These are phyloP conservation scores for Hofmannophila pseudospretella DNA, from an alignment of 2,888 invertebrate genomes.

Conservation along the genomic window DNA sequence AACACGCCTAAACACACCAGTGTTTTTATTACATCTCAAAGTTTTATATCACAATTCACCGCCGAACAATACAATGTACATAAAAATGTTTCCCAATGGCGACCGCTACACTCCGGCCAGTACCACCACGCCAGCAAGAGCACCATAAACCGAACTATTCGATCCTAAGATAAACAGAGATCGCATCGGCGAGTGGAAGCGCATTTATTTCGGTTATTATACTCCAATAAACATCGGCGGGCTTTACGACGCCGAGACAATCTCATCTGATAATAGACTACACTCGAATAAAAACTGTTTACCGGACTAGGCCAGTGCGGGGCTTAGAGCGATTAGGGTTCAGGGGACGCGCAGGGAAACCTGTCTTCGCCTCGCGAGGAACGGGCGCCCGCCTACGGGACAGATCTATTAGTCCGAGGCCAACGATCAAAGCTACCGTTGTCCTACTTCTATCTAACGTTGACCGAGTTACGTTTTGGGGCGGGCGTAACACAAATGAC, in stretches of 20 bases:
- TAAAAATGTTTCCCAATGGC: neutral
- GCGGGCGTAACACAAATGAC: no score
- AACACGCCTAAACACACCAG: no score
- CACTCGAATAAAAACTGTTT: conserved; percentile 57
- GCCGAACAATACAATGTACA: neutral
- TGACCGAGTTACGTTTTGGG: no score
- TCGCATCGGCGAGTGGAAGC: conserved; percentile 59
- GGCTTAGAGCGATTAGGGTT: conserved; percentile 19
- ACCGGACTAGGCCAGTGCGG: conserved; percentile 35
- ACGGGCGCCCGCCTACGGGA: no score
- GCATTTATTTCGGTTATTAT: conserved; percentile 65
- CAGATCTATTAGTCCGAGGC: no score
- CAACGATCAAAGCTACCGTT: no score
- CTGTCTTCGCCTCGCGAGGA: no score
- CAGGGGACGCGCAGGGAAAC: no score
- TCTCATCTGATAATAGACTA: conserved; percentile 52
- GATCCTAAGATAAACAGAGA: conserved; percentile 61
- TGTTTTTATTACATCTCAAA: neutral
- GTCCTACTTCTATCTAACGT: no score
- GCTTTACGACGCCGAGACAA: conserved; percentile 39
- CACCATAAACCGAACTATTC: conserved; percentile 44
- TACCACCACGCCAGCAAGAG: neutral
- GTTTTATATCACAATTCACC: neutral
- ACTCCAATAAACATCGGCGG: conserved; percentile 51
- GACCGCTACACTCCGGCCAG: neutral